phyloP scores from a whole-genome alignment of 2,888 invertebrate genomes.

The Anticlea derivata region DNA sequence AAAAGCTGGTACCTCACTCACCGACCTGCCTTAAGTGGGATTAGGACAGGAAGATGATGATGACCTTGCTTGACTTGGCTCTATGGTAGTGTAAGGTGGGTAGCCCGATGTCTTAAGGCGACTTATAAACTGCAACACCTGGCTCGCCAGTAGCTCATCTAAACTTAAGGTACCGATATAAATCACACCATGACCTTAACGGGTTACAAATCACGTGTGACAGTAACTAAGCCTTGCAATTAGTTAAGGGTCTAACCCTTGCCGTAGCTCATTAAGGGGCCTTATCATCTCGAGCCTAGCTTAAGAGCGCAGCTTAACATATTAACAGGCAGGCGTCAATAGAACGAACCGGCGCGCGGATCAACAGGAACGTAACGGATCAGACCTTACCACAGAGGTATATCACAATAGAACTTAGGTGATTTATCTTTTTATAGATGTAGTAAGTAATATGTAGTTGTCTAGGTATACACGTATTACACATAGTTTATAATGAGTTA shows the following conservation, averaged over 20 bases:
- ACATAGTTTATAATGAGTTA: no score
- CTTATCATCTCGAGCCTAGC: constrained; percentile 33
- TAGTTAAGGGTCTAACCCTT: constrained; percentile 31
- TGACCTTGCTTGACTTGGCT: no score
- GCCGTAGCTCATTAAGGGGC: constrained; percentile 33
- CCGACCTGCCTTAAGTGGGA: no score
- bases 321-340: constrained; percentile 37
- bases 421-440: no score
- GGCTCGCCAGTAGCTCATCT: no score
- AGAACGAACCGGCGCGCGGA: constrained; percentile 29
- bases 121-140: no score
- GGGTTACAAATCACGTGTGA: constrained; percentile 32
- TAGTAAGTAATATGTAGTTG: no score
- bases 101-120: no score
- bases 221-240: constrained; percentile 33
- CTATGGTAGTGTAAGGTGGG: no score
- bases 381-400: background rate
- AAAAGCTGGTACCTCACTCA: no score
- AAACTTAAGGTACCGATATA: background rate
- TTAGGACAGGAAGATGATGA: no score
- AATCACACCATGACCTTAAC: constrained; percentile 13
- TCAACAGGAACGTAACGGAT: constrained; percentile 29
- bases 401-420: background rate
- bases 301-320: constrained; percentile 39
- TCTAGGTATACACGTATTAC: no score